Evolutionary conservation across 2,888 invertebrate species (phyloP).

Genomic region (Punctoribates punctum): DNA sequence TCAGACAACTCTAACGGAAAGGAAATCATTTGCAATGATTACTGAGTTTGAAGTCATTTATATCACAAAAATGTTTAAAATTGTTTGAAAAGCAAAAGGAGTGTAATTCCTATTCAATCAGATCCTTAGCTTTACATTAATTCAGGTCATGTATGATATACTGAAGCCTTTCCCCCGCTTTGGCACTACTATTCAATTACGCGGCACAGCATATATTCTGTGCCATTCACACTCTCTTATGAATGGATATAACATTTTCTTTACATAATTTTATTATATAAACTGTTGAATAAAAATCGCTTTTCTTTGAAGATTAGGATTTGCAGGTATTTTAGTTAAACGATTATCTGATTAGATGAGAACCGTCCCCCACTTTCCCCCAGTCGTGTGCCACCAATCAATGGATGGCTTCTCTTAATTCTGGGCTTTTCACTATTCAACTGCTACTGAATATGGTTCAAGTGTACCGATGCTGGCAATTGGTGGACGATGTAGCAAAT

Average conservation of each 20-base stretch:
- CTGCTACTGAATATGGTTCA: background rate
- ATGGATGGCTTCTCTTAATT: background rate
- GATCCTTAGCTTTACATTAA: background rate
- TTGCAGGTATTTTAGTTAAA: background rate
- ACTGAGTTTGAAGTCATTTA: background rate
- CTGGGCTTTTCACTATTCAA: background rate
- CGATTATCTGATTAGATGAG: background rate
- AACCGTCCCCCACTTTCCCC: background rate
- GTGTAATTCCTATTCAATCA: background rate
- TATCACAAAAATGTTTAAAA: background rate
- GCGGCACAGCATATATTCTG: background rate
- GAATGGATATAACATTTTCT: too few species aligned
- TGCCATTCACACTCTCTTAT: background rate
- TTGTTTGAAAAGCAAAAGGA: background rate
- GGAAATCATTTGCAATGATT: background rate
- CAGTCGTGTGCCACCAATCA: background rate
- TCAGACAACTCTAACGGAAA: background rate
- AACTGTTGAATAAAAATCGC: background rate
- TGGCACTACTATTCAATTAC: background rate
- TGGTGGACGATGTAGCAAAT: background rate
- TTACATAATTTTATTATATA: too few species aligned
- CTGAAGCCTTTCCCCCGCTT: background rate
- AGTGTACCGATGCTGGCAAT: background rate
- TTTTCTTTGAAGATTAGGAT: background rate
- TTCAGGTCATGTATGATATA: constrained; percentile 7